Evolutionary conservation across 2,888 invertebrate species (phyloP), one percentile per base, ranked within the genome.

Genomic region (Nomada hirtipes): DNA sequence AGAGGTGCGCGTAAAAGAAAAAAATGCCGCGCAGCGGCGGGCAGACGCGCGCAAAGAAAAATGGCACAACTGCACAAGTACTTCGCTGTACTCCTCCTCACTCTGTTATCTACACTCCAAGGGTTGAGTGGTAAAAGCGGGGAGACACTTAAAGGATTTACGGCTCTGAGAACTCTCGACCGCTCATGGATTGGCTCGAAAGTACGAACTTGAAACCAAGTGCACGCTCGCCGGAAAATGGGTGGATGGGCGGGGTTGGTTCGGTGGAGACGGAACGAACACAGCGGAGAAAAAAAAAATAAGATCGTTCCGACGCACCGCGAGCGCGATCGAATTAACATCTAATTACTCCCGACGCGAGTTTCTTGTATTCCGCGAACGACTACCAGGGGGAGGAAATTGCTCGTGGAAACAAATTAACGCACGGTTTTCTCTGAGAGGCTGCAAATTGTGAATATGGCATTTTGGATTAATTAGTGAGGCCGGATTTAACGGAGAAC

Each of bases 131-230:
- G 86, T 86, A 84, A 81, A 81, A 87, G 88, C 86, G 87, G 83
- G 84, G 86, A 89, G 91, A 91, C 93, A 93, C 92, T 93, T 92
- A 91, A 92, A 93, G 92, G 92, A 93, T 93, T 93, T 93, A 93
- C 92, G 90, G 91, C 88, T 88, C 88, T 88, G 89, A 91, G 89
- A 91, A 91, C 90, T 91, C 87, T 87, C 88, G 87, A 90, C 89
- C 82, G 82, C 84, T 88, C 89, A 83, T 73, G 83, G 81, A 87
- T 89, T 89, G 89, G 82, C 83, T 82, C 74, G 83, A 79, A 79
- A 84, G 80, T 77, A 85, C 82, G 82, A 84, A 77, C 87, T 83
- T 83, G 70, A 81, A 79, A 81, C 87, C 74, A 81, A 85, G 85
- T 82, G 78, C 76, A 78, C 50, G 76, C 79, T 71, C 67, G 61